Evolutionary conservation across 2,888 invertebrate genomes (phyloP).

Genomic region (Nymphalis c-album): DNA sequence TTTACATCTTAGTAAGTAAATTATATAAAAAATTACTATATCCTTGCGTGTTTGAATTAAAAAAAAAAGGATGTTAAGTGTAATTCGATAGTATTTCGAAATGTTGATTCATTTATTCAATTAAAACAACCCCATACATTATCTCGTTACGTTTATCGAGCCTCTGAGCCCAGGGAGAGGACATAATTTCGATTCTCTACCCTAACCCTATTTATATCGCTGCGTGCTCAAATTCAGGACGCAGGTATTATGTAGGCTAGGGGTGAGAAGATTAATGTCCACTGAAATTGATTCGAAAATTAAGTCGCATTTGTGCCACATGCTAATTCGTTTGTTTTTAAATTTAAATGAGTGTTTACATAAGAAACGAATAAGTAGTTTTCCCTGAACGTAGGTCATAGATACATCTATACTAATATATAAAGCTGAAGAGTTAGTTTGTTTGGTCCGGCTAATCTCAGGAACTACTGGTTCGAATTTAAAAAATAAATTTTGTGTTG

Average conservation of each 20-base stretch:
- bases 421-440: no score
- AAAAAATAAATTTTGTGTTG: no score
- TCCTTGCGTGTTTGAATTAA: no score
- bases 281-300: conserved; percentile 51
- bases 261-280: conserved; percentile 54
- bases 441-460: no score
- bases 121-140: conserved; percentile 45
- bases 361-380: not conserved
- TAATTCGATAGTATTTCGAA: not conserved
- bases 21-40: no score
- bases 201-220: conserved; percentile 45
- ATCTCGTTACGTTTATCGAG: conserved; percentile 29
- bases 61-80: no score
- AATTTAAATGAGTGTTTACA: not conserved
- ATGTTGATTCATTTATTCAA: conserved; percentile 45
- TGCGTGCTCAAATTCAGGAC: conserved; percentile 1
- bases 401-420: no score
- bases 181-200: conserved; percentile 50
- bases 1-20: no score
- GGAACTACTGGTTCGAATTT: no score
- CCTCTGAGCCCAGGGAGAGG: conserved; percentile 41
- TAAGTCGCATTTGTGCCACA: conserved; percentile 30
- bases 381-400: not conserved
- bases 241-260: conserved; percentile 4
- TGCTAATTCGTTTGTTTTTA: conserved; percentile 10